Base-by-base conservation (phyloP, 2,797 vertebrate genomes). In the Poecile montanus region DNA sequence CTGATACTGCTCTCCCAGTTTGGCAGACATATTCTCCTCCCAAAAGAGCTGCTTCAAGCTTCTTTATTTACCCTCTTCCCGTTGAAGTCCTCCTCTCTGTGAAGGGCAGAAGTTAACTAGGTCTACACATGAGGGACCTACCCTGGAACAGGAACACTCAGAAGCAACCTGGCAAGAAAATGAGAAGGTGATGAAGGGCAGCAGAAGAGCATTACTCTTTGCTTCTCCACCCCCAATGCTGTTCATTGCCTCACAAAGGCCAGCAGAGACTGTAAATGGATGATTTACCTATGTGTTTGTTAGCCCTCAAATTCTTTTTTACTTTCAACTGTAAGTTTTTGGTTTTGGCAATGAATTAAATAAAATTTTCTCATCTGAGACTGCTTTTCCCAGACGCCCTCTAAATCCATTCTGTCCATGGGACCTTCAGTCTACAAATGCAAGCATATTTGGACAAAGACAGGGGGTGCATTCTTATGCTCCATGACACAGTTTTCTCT, bases 401-500 rank as follows among this genome's bases (percentile, higher is more conserved):
- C 2, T 0, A 18, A 32, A 42, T 70, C 62, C 11, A 2, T 9
- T 82, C 29, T 74, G 50, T 50, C 19, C 8, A 0, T 38, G 29
- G 26, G 6, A 68, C 16, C 13, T 88, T 16, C 21, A 36, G 15
- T 48, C 81, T 66, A 61, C 27, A 85, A 80, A 50, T 30, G 17
- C 10, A 75, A 48, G 22, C 4, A 4, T 20, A n/a, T 23, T 20
- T 17, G 62, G 51, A 18, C 36, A 66, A 85, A 87, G 73, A 38
- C 12, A 53, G 19, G 29, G 27, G 10, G 6, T 38, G 7, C 47
- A 32, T 60, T 42, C 58, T 66, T 50, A 36, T 40, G 36, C 44
- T 76, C 32, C 30, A 32, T 32, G 60, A 16, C 60, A 47, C 63
- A 58, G n/a, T 44, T 78, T 84, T 88, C 60, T 42, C 45, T 30